Conservation (phyloP, 2,888 invertebrate species). For the Adelognathus sp. region DNA sequence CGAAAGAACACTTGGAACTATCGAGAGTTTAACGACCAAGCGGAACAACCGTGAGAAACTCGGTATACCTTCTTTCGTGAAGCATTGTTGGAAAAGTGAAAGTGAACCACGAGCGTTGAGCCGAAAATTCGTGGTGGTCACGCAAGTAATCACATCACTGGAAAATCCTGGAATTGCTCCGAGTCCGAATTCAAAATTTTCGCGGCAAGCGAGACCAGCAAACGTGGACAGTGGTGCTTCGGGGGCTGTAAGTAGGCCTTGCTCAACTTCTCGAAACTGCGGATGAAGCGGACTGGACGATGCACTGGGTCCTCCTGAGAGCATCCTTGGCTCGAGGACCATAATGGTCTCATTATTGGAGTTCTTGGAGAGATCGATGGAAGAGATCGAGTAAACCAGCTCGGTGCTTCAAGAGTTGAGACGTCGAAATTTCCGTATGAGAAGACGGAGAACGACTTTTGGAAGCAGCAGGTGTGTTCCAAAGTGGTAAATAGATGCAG, state of each 20-base stretch:
- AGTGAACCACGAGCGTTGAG: too few relatives aligned
- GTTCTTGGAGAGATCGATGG: conserved; percentile 10
- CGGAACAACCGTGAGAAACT: not conserved
- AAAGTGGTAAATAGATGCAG: not conserved
- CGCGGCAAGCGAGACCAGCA: not conserved
- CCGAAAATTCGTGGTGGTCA: too few relatives aligned
- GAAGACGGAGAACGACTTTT: not conserved
- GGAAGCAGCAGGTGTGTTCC: not conserved
- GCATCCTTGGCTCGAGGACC: conserved; percentile 16
- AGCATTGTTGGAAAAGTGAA: too few relatives aligned
- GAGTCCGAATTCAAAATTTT: too few relatives aligned
- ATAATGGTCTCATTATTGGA: conserved; percentile 33
- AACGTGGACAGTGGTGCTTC: not conserved
- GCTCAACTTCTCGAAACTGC: conserved; percentile 49
- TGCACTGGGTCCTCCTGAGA: conserved; percentile 19
- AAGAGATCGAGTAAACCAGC: not conserved
- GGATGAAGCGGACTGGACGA: conserved; percentile 36
- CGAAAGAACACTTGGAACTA: not conserved
- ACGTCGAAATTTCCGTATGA: conserved; percentile 5
- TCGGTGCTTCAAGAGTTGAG: not conserved
- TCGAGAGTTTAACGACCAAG: not conserved
- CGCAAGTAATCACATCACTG: too few relatives aligned
- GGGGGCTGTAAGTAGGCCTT: conserved; percentile 6
- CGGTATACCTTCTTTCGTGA: too few relatives aligned
- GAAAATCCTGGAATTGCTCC: too few relatives aligned